phyloP scores from a whole-genome alignment of 2,113 vertebrate species.

The Elachura formosa region DNA sequence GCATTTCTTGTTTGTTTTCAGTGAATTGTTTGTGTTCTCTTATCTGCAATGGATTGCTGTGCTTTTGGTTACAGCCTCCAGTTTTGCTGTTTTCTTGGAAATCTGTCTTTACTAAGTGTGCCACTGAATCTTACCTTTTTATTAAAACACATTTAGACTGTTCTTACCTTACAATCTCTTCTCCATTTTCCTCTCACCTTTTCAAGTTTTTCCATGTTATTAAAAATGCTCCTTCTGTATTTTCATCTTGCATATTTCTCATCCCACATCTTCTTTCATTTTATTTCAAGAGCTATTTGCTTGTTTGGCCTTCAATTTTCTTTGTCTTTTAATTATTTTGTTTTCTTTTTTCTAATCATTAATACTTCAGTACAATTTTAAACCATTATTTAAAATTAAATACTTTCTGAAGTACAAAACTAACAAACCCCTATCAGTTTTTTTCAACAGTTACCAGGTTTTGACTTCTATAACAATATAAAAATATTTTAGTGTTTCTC shows the following conservation, averaged over 20 bases:
- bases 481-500: not conserved
- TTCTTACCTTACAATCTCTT: not conserved
- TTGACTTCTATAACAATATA: not conserved
- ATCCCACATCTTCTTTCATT: not conserved
- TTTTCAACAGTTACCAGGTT: not conserved
- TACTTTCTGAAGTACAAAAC: not conserved
- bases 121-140: not conserved
- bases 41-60: not conserved
- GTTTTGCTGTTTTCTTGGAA: not conserved
- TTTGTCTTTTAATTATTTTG: not conserved
- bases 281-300: not conserved
- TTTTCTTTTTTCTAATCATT: not conserved
- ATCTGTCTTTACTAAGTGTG: not conserved
- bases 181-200: not conserved
- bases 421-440: not conserved
- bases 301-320: not conserved
- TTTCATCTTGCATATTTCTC: not conserved
- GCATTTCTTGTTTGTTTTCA: not conserved
- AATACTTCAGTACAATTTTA: not conserved
- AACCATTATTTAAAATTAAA: not conserved
- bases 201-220: not conserved
- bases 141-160: not conserved
- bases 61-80: not conserved
- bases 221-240: not conserved
- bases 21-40: not conserved